Conservation (phyloP, 2,797 vertebrate genomes). For the Ctenosaura bakeri region DNA sequence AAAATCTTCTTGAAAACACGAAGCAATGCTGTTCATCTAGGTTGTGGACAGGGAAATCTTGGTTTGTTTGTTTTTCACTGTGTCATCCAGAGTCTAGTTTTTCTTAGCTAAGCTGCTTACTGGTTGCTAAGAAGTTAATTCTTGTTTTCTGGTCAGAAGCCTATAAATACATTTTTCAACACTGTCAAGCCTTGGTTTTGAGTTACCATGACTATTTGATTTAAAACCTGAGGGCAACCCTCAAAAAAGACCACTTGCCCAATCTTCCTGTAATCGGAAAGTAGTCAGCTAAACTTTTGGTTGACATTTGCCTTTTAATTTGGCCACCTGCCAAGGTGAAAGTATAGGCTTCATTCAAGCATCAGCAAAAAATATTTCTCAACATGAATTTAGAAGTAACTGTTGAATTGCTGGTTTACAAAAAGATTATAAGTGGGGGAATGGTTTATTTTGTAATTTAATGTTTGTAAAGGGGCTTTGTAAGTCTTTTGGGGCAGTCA, state of each 20-base stretch:
- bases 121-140: background rate
- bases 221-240: background rate
- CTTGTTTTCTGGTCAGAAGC: background rate
- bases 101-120: background rate
- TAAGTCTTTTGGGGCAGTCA: background rate
- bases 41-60: background rate
- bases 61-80: background rate
- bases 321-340: background rate
- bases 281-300: background rate
- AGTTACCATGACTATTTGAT: background rate
- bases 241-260: background rate
- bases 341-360: background rate
- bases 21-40: background rate
- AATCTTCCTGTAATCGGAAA: background rate
- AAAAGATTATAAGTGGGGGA: background rate
- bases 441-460: background rate
- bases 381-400: background rate
- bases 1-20: background rate
- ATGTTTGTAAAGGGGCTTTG: background rate
- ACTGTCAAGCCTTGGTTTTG: background rate
- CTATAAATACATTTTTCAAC: conserved; percentile 3
- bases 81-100: background rate
- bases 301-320: background rate
- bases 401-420: background rate
- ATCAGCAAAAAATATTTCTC: background rate